phyloP scores from a whole-genome alignment of 2,113 vertebrate genomes.

The Poeciliopsis occidentalis region DNA sequence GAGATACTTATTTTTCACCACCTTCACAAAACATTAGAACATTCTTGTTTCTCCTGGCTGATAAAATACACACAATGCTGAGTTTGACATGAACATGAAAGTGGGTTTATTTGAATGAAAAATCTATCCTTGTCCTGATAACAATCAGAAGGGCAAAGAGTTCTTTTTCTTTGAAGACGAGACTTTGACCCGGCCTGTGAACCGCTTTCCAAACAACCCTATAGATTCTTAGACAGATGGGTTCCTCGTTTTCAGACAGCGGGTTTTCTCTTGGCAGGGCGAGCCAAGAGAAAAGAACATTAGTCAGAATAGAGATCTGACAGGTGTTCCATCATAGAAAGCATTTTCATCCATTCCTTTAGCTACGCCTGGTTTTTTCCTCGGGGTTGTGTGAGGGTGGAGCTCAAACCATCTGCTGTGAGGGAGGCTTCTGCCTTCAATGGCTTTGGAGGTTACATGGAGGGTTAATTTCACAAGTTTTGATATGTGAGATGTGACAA shows the following conservation, averaged over 20 bases:
- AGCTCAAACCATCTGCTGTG: background rate
- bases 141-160: background rate
- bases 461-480: background rate
- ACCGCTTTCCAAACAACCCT: background rate
- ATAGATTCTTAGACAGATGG: background rate
- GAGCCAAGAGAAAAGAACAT: background rate
- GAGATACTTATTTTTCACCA: constrained; percentile 32
- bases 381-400: background rate
- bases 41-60: background rate
- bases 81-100: background rate
- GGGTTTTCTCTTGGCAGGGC: background rate
- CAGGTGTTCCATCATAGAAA: constrained; percentile 1
- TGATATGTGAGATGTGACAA: background rate
- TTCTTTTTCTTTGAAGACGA: background rate
- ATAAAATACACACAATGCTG: background rate
- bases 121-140: background rate
- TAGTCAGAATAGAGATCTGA: background rate
- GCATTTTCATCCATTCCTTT: background rate
- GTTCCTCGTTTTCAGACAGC: constrained; percentile 5
- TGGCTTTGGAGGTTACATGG: background rate
- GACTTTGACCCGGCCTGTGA: background rate
- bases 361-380: background rate
- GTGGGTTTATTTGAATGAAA: background rate
- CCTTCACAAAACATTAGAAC: background rate
- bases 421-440: background rate